Evolutionary conservation across 2,888 invertebrate species (phyloP), one percentile per base, ranked within the genome.

Genomic region (Catocala nupta): DNA sequence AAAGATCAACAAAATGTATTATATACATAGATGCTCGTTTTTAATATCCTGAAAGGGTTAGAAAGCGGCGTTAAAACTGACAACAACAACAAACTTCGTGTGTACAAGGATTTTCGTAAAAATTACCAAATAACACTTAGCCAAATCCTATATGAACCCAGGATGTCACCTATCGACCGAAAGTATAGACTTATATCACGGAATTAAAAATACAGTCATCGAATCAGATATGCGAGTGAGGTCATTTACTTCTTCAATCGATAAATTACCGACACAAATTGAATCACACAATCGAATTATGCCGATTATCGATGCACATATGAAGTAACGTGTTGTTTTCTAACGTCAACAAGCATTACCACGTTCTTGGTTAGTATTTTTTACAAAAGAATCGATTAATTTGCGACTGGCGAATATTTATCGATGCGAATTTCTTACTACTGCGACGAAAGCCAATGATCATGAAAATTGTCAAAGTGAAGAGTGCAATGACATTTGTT

Each of bases 291-390:
- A 56, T 51, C 52, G 56, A 53, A 42, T 50, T 45, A 52, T 52
- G 16, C 6, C 47, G 51, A 56, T 61, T 48, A 56, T 52, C 45
- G 25, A 34, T 61, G 55, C 50, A 51, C 50, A 25, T 52, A 43
- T 12, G 39, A 33, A 39, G 33, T 52, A 48, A 53, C 36, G 44
- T 56, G 55, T 36, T 55, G 42, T 56, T 56, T 56, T 54, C 55
- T 60, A 47, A 16, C 12, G 10, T 36, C 16, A 25, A 9, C 12
- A 13, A 51, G 12, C 39, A 53, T 34, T 9, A 47, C 10, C 7
- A 39, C 5, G 9, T 9, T 13, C 47, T 52, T 13, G 3, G 25
- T 25, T 58, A 36, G n/a, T 48, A n/a, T 42, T 58, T 52, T 42
- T 25, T 59, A 39, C 50, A n/a, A 44, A 16, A 8, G 1, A 43